phyloP scores from a whole-genome alignment of 2,797 vertebrate species.

The Enteromius fasciolatus region DNA sequence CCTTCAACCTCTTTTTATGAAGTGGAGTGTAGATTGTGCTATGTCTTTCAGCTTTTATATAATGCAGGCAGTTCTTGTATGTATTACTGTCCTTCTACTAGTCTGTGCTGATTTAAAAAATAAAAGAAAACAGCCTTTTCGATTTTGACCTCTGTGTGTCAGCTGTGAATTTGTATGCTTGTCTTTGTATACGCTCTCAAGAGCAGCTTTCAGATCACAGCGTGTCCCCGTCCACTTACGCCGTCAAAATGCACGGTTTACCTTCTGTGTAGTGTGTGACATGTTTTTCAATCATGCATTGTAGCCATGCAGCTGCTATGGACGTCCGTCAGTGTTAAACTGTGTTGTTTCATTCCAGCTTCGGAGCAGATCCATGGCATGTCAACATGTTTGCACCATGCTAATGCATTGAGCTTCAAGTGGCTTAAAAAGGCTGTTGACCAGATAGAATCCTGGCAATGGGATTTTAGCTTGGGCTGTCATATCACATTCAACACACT shows the following conservation, averaged over 20 bases:
- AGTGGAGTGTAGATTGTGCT: not conserved
- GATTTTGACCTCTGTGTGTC: slow-evolving; percentile 46
- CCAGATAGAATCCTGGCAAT: slow-evolving; percentile 52
- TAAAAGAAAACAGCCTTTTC: slow-evolving; percentile 1
- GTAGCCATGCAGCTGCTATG: slow-evolving; percentile 30
- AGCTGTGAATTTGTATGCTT: slow-evolving; percentile 46
- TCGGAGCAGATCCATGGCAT: slow-evolving; percentile 57
- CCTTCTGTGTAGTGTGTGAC: slow-evolving; percentile 58
- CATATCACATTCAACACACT: slow-evolving; percentile 56
- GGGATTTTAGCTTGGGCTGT: slow-evolving; percentile 54
- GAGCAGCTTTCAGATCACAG: slow-evolving; percentile 52
- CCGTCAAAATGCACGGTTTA: slow-evolving; percentile 55
- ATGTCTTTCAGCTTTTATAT: not conserved
- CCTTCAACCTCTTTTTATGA: not conserved
- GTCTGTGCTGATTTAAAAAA: not conserved
- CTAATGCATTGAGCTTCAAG: slow-evolving; percentile 48
- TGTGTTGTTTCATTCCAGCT: slow-evolving; percentile 58
- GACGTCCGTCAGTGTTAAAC: slow-evolving; percentile 34
- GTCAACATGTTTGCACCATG: slow-evolving; percentile 61
- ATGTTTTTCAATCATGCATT: slow-evolving; percentile 63
- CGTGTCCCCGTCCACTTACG: slow-evolving; percentile 49
- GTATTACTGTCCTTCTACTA: not conserved
- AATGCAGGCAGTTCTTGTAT: not conserved
- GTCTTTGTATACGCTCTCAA: slow-evolving; percentile 46
- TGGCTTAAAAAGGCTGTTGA: slow-evolving; percentile 57